A percentile compares a stretch with the other conserved stretches of the same genome.
Conservation (phyloP, 2,888 invertebrate species). For the Leptopilina drosophilae region DNA sequence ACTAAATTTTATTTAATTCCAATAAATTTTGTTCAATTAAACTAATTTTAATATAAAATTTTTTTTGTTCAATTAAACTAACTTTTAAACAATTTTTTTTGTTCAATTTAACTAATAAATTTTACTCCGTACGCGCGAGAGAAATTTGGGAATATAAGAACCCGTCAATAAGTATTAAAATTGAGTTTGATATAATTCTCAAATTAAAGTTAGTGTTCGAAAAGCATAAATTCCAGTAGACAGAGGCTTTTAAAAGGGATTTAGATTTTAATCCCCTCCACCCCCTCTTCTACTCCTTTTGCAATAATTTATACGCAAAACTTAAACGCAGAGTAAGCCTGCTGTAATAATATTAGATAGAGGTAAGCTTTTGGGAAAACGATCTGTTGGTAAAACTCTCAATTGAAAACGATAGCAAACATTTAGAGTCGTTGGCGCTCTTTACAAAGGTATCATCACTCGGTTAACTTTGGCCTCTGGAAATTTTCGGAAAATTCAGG, state of each 20-base stretch:
- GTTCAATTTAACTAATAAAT: too few relatives aligned
- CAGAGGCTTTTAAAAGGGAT: slow-evolving; percentile 26
- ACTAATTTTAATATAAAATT: too few relatives aligned
- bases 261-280: slow-evolving; percentile 16
- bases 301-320: slow-evolving; percentile 25
- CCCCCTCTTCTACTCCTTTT: not conserved
- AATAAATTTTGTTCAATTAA: too few relatives aligned
- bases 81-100: too few relatives aligned
- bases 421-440: slow-evolving; percentile 10
- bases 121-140: too few relatives aligned
- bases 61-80: too few relatives aligned
- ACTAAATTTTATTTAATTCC: too few relatives aligned
- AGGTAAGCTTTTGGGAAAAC: slow-evolving; percentile 25
- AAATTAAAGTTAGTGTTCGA: slow-evolving; percentile 17
- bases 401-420: slow-evolving; percentile 37
- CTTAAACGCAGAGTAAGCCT: slow-evolving; percentile 32
- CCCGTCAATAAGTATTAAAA: not conserved
- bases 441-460: slow-evolving; percentile 22
- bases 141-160: not conserved
- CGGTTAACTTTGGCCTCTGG: slow-evolving; percentile 12
- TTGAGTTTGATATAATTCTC: not conserved
- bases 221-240: slow-evolving; percentile 14
- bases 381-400: slow-evolving; percentile 31
- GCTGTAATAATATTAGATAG: slow-evolving; percentile 38
- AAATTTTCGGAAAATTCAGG: slow-evolving; percentile 28